phyloP scores from a whole-genome alignment of 2,113 vertebrate genomes.

The Anarhynchus alexandrinus region DNA sequence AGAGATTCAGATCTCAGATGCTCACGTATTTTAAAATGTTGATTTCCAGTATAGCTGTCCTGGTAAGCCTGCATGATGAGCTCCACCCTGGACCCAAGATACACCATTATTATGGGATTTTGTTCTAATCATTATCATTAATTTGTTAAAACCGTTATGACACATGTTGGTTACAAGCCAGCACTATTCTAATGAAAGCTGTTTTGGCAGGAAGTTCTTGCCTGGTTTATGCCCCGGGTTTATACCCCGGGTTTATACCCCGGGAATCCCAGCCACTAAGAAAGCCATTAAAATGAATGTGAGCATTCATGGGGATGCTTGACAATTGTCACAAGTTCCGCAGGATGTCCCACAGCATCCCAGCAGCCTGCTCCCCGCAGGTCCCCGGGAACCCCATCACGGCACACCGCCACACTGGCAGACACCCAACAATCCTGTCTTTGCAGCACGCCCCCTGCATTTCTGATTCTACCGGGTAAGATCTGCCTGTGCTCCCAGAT shows the following conservation, averaged over 20 bases:
- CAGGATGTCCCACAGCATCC: not conserved
- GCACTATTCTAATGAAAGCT: not conserved
- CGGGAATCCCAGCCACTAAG: not conserved
- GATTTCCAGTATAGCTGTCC: not conserved
- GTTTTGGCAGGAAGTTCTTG: slow-evolving; percentile 9
- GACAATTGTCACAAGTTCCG: not conserved
- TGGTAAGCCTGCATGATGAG: not conserved
- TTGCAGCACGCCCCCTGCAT: not conserved
- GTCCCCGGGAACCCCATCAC: accelerated
- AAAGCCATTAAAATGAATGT: not conserved
- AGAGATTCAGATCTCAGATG: not conserved
- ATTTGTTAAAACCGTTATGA: not conserved
- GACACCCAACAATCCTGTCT: not conserved
- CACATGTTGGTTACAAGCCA: not conserved
- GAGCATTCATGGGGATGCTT: not conserved
- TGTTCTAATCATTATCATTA: not conserved
- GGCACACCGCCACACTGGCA: not conserved
- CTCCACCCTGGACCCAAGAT: not conserved
- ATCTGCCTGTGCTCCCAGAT: not conserved
- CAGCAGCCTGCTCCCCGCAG: not conserved
- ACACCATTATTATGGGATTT: not conserved
- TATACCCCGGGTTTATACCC: too few species aligned
- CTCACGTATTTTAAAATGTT: not conserved
- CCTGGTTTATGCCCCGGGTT: not conserved
- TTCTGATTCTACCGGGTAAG: too few species aligned